Conservation (phyloP, 2,113 vertebrate species). For the Nerophis lumbriciformis region DNA sequence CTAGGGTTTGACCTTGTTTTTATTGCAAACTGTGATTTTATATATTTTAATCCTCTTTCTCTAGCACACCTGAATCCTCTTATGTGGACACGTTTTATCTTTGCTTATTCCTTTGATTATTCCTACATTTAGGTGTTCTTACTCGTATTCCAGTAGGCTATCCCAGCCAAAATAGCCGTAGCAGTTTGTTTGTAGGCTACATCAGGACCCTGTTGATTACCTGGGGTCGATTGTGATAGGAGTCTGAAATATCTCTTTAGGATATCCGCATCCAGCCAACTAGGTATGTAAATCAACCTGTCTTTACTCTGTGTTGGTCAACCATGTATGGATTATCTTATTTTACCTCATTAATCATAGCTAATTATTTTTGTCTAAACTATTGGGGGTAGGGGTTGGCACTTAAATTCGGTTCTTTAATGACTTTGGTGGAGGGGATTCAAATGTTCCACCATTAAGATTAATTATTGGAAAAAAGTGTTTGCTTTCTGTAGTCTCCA, state of each 20-base stretch:
- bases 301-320: constrained; percentile 75
- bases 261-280: constrained; percentile 74
- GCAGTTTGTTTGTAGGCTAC: constrained; percentile 75
- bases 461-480: constrained; percentile 26
- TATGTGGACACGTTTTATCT: constrained; percentile 67
- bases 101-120: constrained; percentile 48
- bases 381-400: constrained; percentile 10
- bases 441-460: constrained; percentile 34
- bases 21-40: constrained; percentile 14
- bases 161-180: constrained; percentile 74
- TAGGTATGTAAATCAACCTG: constrained; percentile 78
- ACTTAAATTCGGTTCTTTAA: constrained; percentile 32
- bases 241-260: constrained; percentile 79
- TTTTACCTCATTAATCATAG: constrained; percentile 29
- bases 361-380: constrained; percentile 32
- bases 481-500: constrained; percentile 30
- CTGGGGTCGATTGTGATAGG: constrained; percentile 76
- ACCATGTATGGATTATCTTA: constrained; percentile 58
- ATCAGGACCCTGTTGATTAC: constrained; percentile 74
- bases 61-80: constrained; percentile 24
- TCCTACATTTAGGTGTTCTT: constrained; percentile 77
- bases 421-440: constrained; percentile 45
- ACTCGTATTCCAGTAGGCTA: constrained; percentile 72
- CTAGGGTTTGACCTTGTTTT: constrained; percentile 58
- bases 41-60: constrained; percentile 7